A percentile compares a stretch with the other conserved stretches of the same genome.
Evolutionary conservation across 2,113 vertebrate genomes (phyloP).

Genomic region (Synchiropus splendidus): DNA sequence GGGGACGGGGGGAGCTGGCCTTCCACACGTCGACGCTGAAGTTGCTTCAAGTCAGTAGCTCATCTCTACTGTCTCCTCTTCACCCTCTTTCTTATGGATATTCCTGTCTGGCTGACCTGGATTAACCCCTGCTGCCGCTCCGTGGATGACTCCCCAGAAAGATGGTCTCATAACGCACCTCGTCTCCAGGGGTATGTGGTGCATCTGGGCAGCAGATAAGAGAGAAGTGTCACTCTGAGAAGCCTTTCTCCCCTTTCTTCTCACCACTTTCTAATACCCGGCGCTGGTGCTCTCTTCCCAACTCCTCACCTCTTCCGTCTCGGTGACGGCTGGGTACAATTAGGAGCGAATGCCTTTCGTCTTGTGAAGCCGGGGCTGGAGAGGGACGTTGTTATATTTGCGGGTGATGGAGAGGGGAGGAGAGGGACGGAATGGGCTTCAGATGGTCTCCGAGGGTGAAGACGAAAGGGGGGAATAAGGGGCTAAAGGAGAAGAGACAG

Average conservation of each 20-base stretch:
- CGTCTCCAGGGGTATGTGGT: slow-evolving; percentile 76
- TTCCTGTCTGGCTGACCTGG: slow-evolving; percentile 22
- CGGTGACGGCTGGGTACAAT: slow-evolving; percentile 52
- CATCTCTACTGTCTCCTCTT: background rate
- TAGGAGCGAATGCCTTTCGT: slow-evolving; percentile 27
- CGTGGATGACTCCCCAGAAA: slow-evolving; percentile 11
- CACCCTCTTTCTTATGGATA: no score
- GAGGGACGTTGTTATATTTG: slow-evolving; percentile 43
- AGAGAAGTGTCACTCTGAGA: slow-evolving; percentile 70
- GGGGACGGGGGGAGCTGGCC: slow-evolving; percentile 3
- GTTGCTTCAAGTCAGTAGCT: slow-evolving; percentile 18
- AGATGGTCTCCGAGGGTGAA: slow-evolving; percentile 44
- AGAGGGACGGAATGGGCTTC: slow-evolving; percentile 51
- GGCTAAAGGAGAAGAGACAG: slow-evolving; percentile 43
- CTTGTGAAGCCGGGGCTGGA: no score
- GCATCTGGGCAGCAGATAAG: slow-evolving; percentile 86
- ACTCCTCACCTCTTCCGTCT: slow-evolving; percentile 41
- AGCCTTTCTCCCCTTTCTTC: slow-evolving; percentile 48
- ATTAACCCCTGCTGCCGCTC: slow-evolving; percentile 23
- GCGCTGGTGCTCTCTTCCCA: slow-evolving; percentile 7
- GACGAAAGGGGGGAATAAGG: slow-evolving; percentile 16
- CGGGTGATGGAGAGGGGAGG: slow-evolving; percentile 37
- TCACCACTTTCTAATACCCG: slow-evolving; percentile 12
- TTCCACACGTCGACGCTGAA: slow-evolving; percentile 3
- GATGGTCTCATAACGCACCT: slow-evolving; percentile 22